Conservation (phyloP, 1,140 invertebrate genomes). For the Drosophila seguyi region DNA sequence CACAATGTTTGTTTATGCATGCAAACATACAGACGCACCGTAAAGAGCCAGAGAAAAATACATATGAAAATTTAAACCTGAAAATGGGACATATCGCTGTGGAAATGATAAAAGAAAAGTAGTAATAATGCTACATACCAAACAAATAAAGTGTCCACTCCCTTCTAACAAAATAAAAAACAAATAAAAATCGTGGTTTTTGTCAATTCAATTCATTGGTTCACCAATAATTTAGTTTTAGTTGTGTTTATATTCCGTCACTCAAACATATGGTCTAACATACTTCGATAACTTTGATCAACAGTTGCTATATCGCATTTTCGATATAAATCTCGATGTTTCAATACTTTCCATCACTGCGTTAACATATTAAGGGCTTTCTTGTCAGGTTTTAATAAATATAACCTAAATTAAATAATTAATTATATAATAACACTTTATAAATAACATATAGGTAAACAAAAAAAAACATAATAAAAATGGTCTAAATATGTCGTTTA, state of each 20-base stretch:
- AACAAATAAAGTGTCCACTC: conserved; percentile 18
- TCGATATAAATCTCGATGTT: too few species aligned
- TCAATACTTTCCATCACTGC: neutral
- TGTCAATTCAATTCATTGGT: conserved; percentile 16
- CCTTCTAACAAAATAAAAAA: conserved; percentile 11
- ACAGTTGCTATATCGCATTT: conserved; percentile 8
- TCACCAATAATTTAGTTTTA: conserved; percentile 2
- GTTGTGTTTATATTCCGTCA: conserved; percentile 32
- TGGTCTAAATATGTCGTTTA: too few species aligned
- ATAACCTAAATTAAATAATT: neutral
- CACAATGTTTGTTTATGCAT: conserved; percentile 31
- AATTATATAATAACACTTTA: neutral
- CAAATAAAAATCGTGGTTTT: neutral
- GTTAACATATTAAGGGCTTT: neutral
- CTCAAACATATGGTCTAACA: conserved; percentile 29
- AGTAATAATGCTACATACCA: conserved; percentile 11
- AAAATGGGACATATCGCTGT: neutral
- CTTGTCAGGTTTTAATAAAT: neutral
- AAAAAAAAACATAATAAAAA: too few species aligned
- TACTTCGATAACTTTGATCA: conserved; percentile 12
- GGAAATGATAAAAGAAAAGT: neutral
- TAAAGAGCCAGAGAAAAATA: conserved; percentile 14
- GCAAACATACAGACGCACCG: conserved; percentile 7
- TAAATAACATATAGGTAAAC: neutral
- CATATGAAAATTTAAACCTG: conserved; percentile 31